Evolutionary conservation across 2,113 vertebrate species (phyloP), one percentile per base, ranked within the genome.

Genomic region (Leuciscus idus): DNA sequence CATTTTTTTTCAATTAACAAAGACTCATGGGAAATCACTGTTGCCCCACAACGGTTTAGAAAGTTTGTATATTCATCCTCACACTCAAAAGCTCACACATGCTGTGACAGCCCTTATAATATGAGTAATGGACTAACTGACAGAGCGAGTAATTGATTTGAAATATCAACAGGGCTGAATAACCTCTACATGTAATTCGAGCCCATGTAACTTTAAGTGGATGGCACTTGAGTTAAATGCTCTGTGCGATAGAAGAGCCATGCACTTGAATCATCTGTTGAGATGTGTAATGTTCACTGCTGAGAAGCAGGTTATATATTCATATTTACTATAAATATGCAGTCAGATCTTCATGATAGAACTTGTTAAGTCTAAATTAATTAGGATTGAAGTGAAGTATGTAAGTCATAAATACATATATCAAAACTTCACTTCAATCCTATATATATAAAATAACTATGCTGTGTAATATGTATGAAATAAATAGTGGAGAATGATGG

Each of bases 161-260:
- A 88, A 88, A 84, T 66, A 90, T 86, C 82, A 87, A 86, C 62
- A 61, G 11, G 55, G 70, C 86, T 66, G 77, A 76, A 88, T 84
- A 86, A 90, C 76, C 85, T 74, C 50, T 78, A 84, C 64, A 85
- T 85, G 76, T 70, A 88, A 88, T 90, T 86, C 64, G 72, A 82
- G 82, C 81, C 62, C 81, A 75, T 72, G 85, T 81, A 57, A 62
- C 64, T 87, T 88, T 88, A 90, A 72, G 57, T 82, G 87, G 55
- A 87, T 88, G 81, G 85, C 87, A 82, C 85, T 87, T 85, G 55
- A 87, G 57, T 86, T 85, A 72, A 90, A 88, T 90, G 81, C 52
- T 86, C 79, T 84, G 43, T 72, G 62, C 39, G 72, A 10, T 46
- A 84, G 43, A 77, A 88, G 83, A 74, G 84, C 66, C n/a, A 46